These are phyloP conservation scores for Amblyjoppa fuscipennis DNA, from an alignment of 2,888 invertebrate species.

Conservation along the genomic window DNA sequence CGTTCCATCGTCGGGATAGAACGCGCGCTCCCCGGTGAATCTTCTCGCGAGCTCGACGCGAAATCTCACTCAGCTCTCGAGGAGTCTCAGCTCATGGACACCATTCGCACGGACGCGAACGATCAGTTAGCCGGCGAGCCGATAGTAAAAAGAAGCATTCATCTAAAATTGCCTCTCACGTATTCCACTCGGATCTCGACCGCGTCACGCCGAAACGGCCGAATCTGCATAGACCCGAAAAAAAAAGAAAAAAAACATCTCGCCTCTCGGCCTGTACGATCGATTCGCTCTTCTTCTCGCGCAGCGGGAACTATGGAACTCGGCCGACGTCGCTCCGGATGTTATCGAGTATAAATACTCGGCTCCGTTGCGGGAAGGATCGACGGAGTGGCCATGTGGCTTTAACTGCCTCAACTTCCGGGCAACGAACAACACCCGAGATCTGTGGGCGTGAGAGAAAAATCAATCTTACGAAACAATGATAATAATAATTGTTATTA, in stretches of 20 bases:
- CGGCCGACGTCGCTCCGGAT: constrained; percentile 53
- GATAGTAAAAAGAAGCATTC: not conserved
- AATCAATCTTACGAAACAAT: not conserved
- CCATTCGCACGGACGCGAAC: not conserved
- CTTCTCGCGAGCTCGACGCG: constrained; percentile 17
- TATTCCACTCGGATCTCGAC: not conserved
- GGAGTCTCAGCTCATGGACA: not conserved
- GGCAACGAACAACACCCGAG: constrained; percentile 40
- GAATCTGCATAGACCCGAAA: not conserved
- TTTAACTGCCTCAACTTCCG: constrained; percentile 68
- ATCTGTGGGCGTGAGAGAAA: constrained; percentile 48
- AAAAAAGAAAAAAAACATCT: not conserved
- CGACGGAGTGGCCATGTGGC: constrained; percentile 64
- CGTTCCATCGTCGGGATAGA: constrained; percentile 56
- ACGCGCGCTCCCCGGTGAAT: constrained; percentile 12
- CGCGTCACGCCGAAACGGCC: not conserved
- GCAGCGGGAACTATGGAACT: not conserved
- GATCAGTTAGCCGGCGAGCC: not conserved
- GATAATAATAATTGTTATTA: constrained; percentile 10
- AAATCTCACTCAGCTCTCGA: constrained; percentile 4
- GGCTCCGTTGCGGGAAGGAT: constrained; percentile 53
- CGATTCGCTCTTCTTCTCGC: not conserved
- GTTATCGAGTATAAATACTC: constrained; percentile 68
- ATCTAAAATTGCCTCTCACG: not conserved
- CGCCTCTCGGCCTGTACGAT: not conserved